Base-by-base conservation (phyloP, 2,888 invertebrate species). In the Philhelius pedissequus region DNA sequence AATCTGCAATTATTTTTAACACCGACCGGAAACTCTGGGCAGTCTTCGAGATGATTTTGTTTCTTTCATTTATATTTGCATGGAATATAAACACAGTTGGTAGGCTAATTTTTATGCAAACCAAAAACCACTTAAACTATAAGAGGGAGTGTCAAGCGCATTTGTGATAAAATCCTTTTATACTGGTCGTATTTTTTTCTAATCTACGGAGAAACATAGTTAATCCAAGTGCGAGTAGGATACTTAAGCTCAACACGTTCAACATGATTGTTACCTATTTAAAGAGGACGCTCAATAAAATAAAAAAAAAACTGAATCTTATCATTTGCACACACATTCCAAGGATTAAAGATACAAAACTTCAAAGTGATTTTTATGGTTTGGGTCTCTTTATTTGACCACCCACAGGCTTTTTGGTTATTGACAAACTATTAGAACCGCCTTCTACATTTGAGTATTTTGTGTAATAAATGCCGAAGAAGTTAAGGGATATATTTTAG, bases 11-110 rank as follows among this genome's bases (percentile, higher is more conserved):
- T 81, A 81, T 66, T 66, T 56, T 71, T 45, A 50, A 70, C 70
- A 81, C 81, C 77, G 81, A 81, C 81, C 77, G 81, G 71, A 81
- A 81, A 81, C 76, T 48, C 25, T 30, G 56, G 35, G 20, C 13
- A 56, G 35, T 35, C 35, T 62, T 25, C 7, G 25, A 7, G 6
- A 38, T 75, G 64, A 56, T 62, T 80, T 70, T 75, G 64, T 69
- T 75, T 13, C 9, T 25, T 4, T 32, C 7, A 27, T 18, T 22
- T 25, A 40, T n/a, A n/a, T n/a, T 6, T 60, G n/a, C n/a, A n/a
- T n/a, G 40, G 5, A 3, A 15, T 1, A 27, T 27, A 11, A 5
- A 48, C 13, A 48, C 54, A 32, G 18, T 54, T 32, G 56, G 35
- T 30, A 32, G 18, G 20, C 32, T 9, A 52, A 15, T 40, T 15